Base-by-base conservation (phyloP, 1,140 invertebrate genomes). In the Magallana angulata region DNA sequence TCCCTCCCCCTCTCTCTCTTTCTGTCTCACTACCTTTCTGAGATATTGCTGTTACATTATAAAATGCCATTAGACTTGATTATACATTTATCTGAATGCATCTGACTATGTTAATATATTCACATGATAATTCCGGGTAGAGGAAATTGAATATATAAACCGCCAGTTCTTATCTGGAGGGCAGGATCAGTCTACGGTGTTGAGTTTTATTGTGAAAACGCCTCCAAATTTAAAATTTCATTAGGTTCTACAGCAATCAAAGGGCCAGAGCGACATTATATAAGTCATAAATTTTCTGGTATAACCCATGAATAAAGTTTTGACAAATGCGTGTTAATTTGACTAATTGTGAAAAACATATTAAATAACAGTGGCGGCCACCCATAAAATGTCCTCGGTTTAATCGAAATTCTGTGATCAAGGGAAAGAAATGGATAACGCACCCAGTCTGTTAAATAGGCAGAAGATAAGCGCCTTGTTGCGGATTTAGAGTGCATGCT, bases 291-390 rank as follows among this genome's bases (percentile, higher is more conserved):
- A 76, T 30, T 30, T 11, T 6, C 68, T 30, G 8, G 12, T 30
- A 30, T 76, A 24, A 76, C 68, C 30, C 30, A 76, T 76, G 68
- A 76, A 76, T 76, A 76, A 24, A 30, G 68, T 30, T 76, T 76
- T 76, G 68, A 76, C 68, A 76, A 76, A 76, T 76, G 36, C 24
- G 68, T 76, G 68, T 76, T 76, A 76, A 76, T 76, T 76, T 76
- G 68, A 76, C 68, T 76, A 76, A 76, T 76, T 76, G 68, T 76
- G 68, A 30, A 76, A 76, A 76, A 30, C 68, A 30, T 76, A 76
- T 76, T 76, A 36, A 76, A 76, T 76, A 76, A 76, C 68, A 76
- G 68, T 24, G 24, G 68, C 68, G 68, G 68, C 68, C 68, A 76
- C 68, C 68, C 68, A 76, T 76, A 76, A 76, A 76, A 76, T 76